A percentile compares a stretch with the other conserved stretches of the same genome.
These are phyloP conservation scores for Leptobrachium ailaonicum DNA, from an alignment of 2,113 vertebrate species.

Conservation along the genomic window DNA sequence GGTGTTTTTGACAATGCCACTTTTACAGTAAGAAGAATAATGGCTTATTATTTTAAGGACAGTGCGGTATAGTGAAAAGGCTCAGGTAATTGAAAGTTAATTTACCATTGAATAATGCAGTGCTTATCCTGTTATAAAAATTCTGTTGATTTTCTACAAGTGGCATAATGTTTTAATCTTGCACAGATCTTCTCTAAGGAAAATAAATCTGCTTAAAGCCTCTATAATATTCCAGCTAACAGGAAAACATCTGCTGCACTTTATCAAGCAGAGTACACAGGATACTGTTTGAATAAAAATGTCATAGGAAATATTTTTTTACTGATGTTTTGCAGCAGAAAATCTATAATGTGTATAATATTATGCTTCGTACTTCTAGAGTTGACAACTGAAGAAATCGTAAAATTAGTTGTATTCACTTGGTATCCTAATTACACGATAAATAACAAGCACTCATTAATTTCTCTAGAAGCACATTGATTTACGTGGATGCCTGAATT, in stretches of 20 bases:
- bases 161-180: slow-evolving; percentile 49
- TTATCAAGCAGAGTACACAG: slow-evolving; percentile 23
- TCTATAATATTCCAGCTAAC: slow-evolving; percentile 46
- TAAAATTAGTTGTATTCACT: too few relatives aligned
- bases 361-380: too few relatives aligned
- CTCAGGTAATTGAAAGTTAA: slow-evolving; percentile 49
- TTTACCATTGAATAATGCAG: slow-evolving; percentile 40
- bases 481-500: too few relatives aligned
- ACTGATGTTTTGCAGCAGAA: neutral
- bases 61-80: slow-evolving; percentile 35
- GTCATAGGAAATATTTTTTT: neutral
- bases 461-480: too few relatives aligned
- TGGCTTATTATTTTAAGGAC: slow-evolving; percentile 47
- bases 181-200: slow-evolving; percentile 39
- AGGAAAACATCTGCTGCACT: slow-evolving; percentile 41
- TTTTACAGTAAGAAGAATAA: slow-evolving; percentile 18
- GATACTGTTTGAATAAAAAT: neutral
- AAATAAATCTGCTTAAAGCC: slow-evolving; percentile 49
- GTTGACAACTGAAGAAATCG: too few relatives aligned
- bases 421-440: too few relatives aligned
- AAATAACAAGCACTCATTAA: too few relatives aligned
- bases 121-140: slow-evolving; percentile 44
- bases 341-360: too few relatives aligned
- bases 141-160: slow-evolving; percentile 47
- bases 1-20: too few relatives aligned